Conservation (phyloP, 1,140 invertebrate genomes). For the Calycopis cecrops region DNA sequence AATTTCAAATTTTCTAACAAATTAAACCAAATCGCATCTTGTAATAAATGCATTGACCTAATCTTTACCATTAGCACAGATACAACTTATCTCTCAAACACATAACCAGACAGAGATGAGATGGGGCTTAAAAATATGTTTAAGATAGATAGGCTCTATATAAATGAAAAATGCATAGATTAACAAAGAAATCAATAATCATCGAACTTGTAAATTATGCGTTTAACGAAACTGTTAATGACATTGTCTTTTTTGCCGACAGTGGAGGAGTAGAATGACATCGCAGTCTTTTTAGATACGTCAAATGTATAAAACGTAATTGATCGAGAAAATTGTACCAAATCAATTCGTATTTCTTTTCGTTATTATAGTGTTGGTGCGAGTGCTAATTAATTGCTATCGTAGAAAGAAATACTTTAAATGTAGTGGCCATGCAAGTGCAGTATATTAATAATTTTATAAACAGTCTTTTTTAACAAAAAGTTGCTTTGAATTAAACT, state of each 20-base stretch:
- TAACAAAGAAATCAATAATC: background rate
- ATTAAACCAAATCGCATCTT: too few species aligned
- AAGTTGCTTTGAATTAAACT: constrained; percentile 1
- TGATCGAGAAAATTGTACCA: background rate
- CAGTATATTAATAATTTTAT: constrained; percentile 16
- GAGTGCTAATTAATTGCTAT: background rate
- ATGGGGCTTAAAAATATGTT: too few species aligned
- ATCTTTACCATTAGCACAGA: too few species aligned
- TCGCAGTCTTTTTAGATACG: constrained; percentile 6
- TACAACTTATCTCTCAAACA: too few species aligned
- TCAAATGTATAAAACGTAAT: constrained; percentile 28
- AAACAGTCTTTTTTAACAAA: constrained; percentile 16
- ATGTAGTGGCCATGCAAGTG: constrained; percentile 24
- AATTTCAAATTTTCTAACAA: too few species aligned
- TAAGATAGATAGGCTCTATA: too few species aligned
- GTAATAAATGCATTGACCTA: too few species aligned
- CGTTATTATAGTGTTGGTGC: background rate
- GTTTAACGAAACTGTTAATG: background rate
- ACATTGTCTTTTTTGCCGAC: constrained; percentile 14
- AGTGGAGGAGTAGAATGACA: constrained; percentile 4
- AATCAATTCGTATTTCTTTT: constrained; percentile 34
- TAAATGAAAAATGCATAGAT: too few species aligned
- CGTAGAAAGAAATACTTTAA: background rate
- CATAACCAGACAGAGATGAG: too few species aligned
- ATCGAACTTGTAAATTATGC: background rate